Percentiles rank a stretch among this genome's conserved stretches.
These are phyloP conservation scores for Ctena decussata DNA, from an alignment of 2,888 invertebrate genomes.

Conservation along the genomic window DNA sequence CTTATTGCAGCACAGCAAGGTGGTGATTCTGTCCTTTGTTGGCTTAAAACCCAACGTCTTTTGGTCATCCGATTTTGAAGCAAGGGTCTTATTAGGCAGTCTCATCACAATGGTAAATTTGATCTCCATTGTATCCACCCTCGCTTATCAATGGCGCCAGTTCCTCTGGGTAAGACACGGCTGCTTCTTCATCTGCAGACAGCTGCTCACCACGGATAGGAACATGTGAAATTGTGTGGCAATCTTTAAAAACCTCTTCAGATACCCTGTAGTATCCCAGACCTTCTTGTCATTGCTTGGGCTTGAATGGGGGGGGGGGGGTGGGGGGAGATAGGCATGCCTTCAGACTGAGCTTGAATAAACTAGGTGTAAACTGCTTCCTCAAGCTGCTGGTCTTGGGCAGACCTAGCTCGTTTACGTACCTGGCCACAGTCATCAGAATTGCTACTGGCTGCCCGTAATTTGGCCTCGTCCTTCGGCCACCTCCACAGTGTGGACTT, in stretches of 20 bases:
- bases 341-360: conserved; percentile 2
- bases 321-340: not conserved
- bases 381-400: conserved; percentile 11
- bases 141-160: not conserved
- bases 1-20: not conserved
- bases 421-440: not conserved
- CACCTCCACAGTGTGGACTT: conserved; percentile 8
- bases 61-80: not conserved
- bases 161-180: not conserved
- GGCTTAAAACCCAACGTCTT: conserved; percentile 11
- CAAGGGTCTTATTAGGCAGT: not conserved
- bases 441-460: not conserved
- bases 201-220: not conserved
- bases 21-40: not conserved
- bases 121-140: not conserved
- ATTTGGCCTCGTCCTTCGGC: not conserved
- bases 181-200: conserved; percentile 3
- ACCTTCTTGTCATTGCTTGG: not conserved
- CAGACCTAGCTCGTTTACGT: not conserved
- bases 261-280: not conserved
- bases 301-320: not conserved
- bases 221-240: not conserved
- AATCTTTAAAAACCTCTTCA: not conserved
- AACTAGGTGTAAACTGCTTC: conserved; percentile 13
- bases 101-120: not conserved